Conservation (phyloP, 1,140 invertebrate species). For the Zaprionus tsacasi region DNA sequence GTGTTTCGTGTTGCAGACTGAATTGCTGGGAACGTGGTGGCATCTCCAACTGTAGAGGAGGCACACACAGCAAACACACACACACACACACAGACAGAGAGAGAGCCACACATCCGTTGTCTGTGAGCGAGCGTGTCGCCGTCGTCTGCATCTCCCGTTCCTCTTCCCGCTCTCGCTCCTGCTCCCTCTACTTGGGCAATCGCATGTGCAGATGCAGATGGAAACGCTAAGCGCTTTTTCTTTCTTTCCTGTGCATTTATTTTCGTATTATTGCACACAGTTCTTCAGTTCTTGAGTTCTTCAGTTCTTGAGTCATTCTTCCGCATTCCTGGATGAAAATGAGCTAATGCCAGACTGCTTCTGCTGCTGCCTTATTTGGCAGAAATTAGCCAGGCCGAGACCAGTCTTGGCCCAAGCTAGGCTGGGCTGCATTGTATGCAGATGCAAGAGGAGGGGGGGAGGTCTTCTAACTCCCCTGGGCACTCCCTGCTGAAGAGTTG, state of each 20-base stretch:
- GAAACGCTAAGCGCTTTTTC: conserved; percentile 66
- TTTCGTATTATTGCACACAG: conserved; percentile 77
- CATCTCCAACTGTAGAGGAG: conserved; percentile 14
- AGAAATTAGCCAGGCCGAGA: conserved; percentile 65
- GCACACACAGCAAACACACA: conserved; percentile 15
- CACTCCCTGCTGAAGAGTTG: conserved; percentile 34
- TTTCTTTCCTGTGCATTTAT: conserved; percentile 74
- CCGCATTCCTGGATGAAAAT: conserved; percentile 79
- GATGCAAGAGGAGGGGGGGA: conserved; percentile 42
- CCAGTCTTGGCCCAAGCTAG: background rate
- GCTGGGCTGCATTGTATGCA: conserved; percentile 58
- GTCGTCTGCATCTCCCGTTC: background rate
- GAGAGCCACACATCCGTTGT: conserved; percentile 37
- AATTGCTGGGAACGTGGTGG: background rate
- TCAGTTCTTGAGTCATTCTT: conserved; percentile 76
- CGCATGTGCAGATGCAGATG: conserved; percentile 61
- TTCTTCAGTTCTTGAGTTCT: conserved; percentile 67
- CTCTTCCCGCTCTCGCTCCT: background rate
- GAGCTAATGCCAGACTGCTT: conserved; percentile 29
- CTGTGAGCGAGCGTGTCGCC: conserved; percentile 9
- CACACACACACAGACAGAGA: background rate
- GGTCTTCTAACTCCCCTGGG: conserved; percentile 14
- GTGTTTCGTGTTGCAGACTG: conserved; percentile 1
- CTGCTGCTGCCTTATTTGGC: conserved; percentile 62
- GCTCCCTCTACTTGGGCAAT: conserved; percentile 20